Evolutionary conservation across 2,888 invertebrate genomes (phyloP).

Genomic region (Melitaea athalia): DNA sequence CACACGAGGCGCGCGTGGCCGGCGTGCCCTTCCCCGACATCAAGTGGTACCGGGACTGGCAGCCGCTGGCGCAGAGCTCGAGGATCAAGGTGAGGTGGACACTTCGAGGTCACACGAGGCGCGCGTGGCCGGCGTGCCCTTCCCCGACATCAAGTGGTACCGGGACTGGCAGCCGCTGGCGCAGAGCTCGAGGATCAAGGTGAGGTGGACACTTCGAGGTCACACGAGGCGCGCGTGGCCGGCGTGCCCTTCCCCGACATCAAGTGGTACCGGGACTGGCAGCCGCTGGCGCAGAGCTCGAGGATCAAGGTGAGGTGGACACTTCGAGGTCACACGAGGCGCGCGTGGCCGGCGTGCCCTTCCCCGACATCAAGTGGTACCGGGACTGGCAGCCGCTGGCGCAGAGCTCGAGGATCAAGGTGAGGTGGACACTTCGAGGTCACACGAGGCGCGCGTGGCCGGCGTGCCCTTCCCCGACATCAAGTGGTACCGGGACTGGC

Average conservation of each 20-base stretch:
- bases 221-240: slow-evolving; percentile 92
- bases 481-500: slow-evolving; percentile 99
- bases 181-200: slow-evolving; percentile 92
- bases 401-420: slow-evolving; percentile 92
- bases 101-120: too few relatives aligned
- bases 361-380: slow-evolving; percentile 97
- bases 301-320: slow-evolving; percentile 87
- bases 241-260: slow-evolving; percentile 97
- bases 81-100: slow-evolving; percentile 87
- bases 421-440: slow-evolving; percentile 62
- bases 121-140: slow-evolving; percentile 93
- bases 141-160: slow-evolving; percentile 97
- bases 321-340: too few relatives aligned
- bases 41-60: slow-evolving; percentile 99
- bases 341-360: slow-evolving; percentile 93
- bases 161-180: slow-evolving; percentile 98
- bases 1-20: slow-evolving; percentile 92
- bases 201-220: slow-evolving; percentile 62
- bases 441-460: slow-evolving; percentile 92
- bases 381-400: slow-evolving; percentile 98
- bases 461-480: slow-evolving; percentile 97
- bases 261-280: slow-evolving; percentile 99
- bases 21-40: slow-evolving; percentile 97
- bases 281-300: slow-evolving; percentile 92
- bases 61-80: slow-evolving; percentile 92